Base-by-base conservation (phyloP, 2,113 vertebrate genomes). In the Oxyruncus cristatus region DNA sequence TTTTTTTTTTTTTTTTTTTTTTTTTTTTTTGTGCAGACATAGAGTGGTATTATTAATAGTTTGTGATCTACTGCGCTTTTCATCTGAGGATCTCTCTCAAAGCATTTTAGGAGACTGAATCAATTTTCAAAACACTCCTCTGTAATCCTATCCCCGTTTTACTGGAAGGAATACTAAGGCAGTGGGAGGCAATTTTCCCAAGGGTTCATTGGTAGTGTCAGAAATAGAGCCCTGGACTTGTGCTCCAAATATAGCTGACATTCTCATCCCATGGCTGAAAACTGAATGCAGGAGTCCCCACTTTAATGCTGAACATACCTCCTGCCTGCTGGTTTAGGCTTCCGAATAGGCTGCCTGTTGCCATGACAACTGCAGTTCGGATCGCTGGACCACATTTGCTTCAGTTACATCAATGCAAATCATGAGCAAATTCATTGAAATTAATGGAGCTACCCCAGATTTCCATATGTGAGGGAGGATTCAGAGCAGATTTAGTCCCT, bases 121-220 rank as follows among this genome's bases (percentile, higher is more conserved):
- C 95, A 94, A 82, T 95, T 97, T 96, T 97, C 96, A 97, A 92
- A 97, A 97, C 94, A 96, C 89, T 94, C 77, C 89, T 89, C 84
- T 96, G 96, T 96, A 96, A 96, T 58, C 71, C 70, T 97, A 96
- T 93, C 89, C 89, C 70, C 61, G 10, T 94, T 94, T 93, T 75
- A 94, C 95, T 96, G 95, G 85, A 88, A 81, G 93, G 72, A 94
- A 89, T 65, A 81, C 88, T 44, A n/a, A 85, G 72, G 92, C 85
- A 65, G 83, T 42, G 85, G 76, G 77, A 94, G 93, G 92, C 37
- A 78, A 50, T 94, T 95, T 89, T 95, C 93, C 96, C 88, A 94
- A 89, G 85, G 85, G 83, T 86, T 95, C 76, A 68, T 75, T 96
- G 93, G 91, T 42, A 82, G 88, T 74, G 92, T 84, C 93, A 96